Evolutionary conservation across 2,888 invertebrate species (phyloP).

Genomic region (Drosophila ustulata): DNA sequence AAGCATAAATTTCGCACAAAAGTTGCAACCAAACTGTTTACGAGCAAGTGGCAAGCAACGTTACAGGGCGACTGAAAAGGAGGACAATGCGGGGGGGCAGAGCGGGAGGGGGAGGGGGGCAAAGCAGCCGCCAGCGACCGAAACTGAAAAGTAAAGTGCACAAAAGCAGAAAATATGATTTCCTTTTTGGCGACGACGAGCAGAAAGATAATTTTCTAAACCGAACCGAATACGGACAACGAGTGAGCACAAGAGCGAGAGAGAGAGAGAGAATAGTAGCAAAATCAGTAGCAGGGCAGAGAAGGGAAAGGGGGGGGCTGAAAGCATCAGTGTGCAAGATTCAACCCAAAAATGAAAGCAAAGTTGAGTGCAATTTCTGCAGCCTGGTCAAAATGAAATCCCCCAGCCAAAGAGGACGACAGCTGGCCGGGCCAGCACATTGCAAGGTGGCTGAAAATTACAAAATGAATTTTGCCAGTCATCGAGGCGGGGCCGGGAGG

Average conservation of each 20-base stretch:
- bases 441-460: slow-evolving; percentile 72
- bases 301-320: not conserved
- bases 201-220: slow-evolving; percentile 83
- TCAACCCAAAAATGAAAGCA: slow-evolving; percentile 53
- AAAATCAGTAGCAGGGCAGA: slow-evolving; percentile 13
- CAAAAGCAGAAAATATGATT: slow-evolving; percentile 84
- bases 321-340: slow-evolving; percentile 38
- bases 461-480: slow-evolving; percentile 77
- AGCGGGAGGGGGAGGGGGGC: slow-evolving; percentile 7
- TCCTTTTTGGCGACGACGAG: slow-evolving; percentile 82
- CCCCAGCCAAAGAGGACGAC: slow-evolving; percentile 50
- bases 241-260: slow-evolving; percentile 7
- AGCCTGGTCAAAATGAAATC: slow-evolving; percentile 75
- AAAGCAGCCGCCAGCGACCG: slow-evolving; percentile 33
- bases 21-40: slow-evolving; percentile 82
- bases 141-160: slow-evolving; percentile 81
- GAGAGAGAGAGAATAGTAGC: slow-evolving; percentile 1
- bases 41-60: slow-evolving; percentile 52
- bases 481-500: slow-evolving; percentile 22
- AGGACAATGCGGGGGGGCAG: not conserved
- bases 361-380: slow-evolving; percentile 75
- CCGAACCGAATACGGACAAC: slow-evolving; percentile 48
- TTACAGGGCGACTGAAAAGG: not conserved
- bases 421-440: slow-evolving; percentile 59
- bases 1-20: slow-evolving; percentile 81